Evolutionary conservation across 2,888 invertebrate genomes (phyloP), one percentile per base, ranked within the genome.

Genomic region (Tanytarsus gracilentus): DNA sequence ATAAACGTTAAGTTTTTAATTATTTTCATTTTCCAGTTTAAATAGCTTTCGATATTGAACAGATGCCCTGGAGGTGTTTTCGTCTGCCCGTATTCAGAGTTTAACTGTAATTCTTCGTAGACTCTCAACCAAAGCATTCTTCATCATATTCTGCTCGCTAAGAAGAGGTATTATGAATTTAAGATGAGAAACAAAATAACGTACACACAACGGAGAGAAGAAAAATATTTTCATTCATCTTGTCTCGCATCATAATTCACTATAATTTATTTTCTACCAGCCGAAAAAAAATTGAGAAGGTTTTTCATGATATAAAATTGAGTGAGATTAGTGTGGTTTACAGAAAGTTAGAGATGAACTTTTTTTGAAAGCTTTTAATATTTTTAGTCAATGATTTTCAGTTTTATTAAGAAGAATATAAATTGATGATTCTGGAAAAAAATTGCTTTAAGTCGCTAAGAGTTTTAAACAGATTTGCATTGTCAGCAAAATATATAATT

Each of bases 211-310:
- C 4, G 11, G 1, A 6, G 36, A 2, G 16, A 16, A n/a, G 3
- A 14, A 36, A 36, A 33, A 14, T n/a, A 33, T 33, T n/a, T 30
- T 16, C 30, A 52, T 52, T 33, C 30, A 52, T 52, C 18, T 52
- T 55, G 55, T 40, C 40, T 55, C 40, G 55, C 14, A 33, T 55
- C 55, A 55, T 55, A 55, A 40, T 55, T 55, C 39, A 53, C 25
- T 14, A 9, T 53, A 53, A 53, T 53, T 55, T 55, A 55, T 39
- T 55, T 39, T 55, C 55, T n/a, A 39, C 40, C 52, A 11, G 33
- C 33, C 40, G 23, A 44, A 44, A 21, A 18, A 44, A 18, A 9
- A 18, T 8, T 8, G 21, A 40, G 18, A 1, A 39, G 18, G 18
- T 11, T 11, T 14, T 21, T 6, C 8, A 44, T 23, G 18, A 21